A percentile compares a stretch with the other conserved stretches of the same genome.
phyloP scores from a whole-genome alignment of 2,113 vertebrate genomes.

The Mungos mungo region DNA sequence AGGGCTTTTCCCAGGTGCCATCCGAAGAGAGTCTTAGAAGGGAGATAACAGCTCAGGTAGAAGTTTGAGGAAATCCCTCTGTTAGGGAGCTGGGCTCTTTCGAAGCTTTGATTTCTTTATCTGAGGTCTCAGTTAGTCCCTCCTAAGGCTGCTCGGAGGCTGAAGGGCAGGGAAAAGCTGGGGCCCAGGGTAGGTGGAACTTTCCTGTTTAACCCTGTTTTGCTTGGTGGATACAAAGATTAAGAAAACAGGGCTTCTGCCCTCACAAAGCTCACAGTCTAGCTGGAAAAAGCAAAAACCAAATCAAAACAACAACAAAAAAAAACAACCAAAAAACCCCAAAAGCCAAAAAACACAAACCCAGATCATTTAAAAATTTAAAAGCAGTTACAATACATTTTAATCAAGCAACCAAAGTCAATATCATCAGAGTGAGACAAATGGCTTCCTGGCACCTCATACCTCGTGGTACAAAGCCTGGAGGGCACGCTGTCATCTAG shows the following conservation, averaged over 20 bases:
- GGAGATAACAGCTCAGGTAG: neutral
- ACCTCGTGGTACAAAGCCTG: neutral
- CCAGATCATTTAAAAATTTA: neutral
- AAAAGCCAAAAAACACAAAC: neutral
- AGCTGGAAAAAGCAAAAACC: neutral
- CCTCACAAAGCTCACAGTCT: neutral
- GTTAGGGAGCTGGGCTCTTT: neutral
- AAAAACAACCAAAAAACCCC: neutral
- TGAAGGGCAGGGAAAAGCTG: neutral
- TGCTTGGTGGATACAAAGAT: neutral
- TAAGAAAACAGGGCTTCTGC: neutral
- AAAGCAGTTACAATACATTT: constrained; percentile 27
- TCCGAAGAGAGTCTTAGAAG: neutral
- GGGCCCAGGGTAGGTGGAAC: neutral
- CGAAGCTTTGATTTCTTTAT: neutral
- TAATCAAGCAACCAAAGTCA: constrained; percentile 6
- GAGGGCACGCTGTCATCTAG: neutral
- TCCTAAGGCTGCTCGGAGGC: neutral
- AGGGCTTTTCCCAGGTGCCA: neutral
- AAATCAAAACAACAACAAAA: neutral
- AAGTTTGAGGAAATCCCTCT: neutral
- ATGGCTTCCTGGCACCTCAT: neutral
- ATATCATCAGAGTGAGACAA: neutral
- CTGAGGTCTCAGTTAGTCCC: constrained; percentile 12
- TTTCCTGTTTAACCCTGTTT: neutral